These are phyloP conservation scores for Meles meles DNA, from an alignment of 2,113 vertebrate species.

Conservation along the genomic window DNA sequence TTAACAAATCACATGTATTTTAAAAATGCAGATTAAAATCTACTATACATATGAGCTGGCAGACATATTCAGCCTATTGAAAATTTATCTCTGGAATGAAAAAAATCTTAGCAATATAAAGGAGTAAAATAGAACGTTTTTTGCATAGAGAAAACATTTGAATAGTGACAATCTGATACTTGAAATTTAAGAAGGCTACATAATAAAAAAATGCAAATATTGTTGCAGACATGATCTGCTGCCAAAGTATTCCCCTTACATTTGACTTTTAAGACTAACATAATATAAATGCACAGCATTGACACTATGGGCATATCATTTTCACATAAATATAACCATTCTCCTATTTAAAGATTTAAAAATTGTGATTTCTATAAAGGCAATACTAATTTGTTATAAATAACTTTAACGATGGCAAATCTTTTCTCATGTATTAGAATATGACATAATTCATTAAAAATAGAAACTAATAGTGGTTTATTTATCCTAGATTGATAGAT, in stretches of 20 bases:
- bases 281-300: neutral
- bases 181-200: neutral
- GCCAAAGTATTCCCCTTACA: neutral
- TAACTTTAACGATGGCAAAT: neutral
- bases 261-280: slow-evolving; percentile 11
- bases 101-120: slow-evolving; percentile 36
- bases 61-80: slow-evolving; percentile 22
- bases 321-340: neutral
- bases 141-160: neutral
- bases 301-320: neutral
- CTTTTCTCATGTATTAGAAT: neutral
- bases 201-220: slow-evolving; percentile 46
- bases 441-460: neutral
- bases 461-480: neutral
- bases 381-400: neutral
- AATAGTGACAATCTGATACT: neutral
- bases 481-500: neutral
- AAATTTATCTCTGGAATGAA: slow-evolving; percentile 44
- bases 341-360: neutral
- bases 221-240: neutral
- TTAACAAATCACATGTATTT: slow-evolving; percentile 58
- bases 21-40: slow-evolving; percentile 65
- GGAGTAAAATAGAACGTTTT: slow-evolving; percentile 18
- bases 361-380: neutral
- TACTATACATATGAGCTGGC: neutral